Base-by-base conservation (phyloP, 37 sponge, comb jelly and placozoan genomes). In the Ianthella basta region DNA sequence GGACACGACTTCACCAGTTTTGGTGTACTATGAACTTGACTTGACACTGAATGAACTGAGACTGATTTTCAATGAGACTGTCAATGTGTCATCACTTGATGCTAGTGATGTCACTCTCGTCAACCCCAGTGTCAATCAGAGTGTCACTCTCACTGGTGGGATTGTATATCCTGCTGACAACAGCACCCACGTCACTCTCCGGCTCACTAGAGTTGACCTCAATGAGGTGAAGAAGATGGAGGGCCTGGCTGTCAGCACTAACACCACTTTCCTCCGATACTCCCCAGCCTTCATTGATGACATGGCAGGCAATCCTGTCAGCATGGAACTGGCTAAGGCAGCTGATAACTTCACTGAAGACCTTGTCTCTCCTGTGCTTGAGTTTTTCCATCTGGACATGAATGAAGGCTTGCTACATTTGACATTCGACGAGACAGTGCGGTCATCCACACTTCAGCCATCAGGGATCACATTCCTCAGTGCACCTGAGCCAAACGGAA, bases 381-480 rank as follows among this genome's bases (percentile, higher is more conserved):
- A 64, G 32, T 82, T 59, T 5, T 93, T 80, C 69, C 84, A 89
- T 32, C 83, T 96, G 27, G 94, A 96, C 79, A 89, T 96, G 90
- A 80, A 93, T 41, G 21, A 29, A 10, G 97, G 97, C 25, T 34
- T 88, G 12, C 64, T 96, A 15, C 72, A 89, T 33, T 63, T 96
- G 41, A 91, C 83, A 8, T 96, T 96, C 70, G 89, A 83, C 75
- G 97, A 96, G 72, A 94, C 97, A 20, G 91, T 96, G 1, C 83
- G 88, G 0, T 78, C 56, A 6, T 53, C 67, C 0, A 86, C 97
- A 6, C 84, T 96, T 21, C 34, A 91, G 25, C 82, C 88, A 59
- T 20, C 81, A 14, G 90, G 84, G 36, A 70, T 92, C n/a, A 56
- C 59, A 1, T 55, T 95, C 8, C 92, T 86, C 59, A 80, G 40